Base-by-base conservation (phyloP, 2,113 vertebrate species). In the Neolamprologus falcicula region DNA sequence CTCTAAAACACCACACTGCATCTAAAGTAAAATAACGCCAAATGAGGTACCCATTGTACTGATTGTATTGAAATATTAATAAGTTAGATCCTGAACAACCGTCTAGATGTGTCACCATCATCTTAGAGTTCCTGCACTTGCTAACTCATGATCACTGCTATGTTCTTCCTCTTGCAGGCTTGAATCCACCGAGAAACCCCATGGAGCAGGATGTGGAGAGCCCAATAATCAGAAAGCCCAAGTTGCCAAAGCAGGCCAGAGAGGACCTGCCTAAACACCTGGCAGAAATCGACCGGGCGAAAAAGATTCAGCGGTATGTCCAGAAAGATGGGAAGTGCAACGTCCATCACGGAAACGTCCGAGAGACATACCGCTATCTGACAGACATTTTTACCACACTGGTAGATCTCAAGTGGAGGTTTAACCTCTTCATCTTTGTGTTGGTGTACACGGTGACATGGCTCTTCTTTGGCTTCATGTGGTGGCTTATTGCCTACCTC, bases 131-230 rank as follows among this genome's bases (percentile, higher is more conserved):
- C 9, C 35, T 76, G 71, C 16, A 47, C 24, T 42, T 45, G 19
- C 55, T 17, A 1, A 54, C 31, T 14, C 19, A 12, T 13, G 7
- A 54, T 55, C 6, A 14, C 21, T 16, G 7, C 7, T 17, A 2
- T 95, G 80, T 95, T 94, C 94, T 91, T 88, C 94, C 90, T 90
- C 85, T 71, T 83, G 17, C 83, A 95, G 98, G 97, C 96, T 96
- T 97, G 97, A 90, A 97, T 97, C 94, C 93, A 97, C 93, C 97
- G 94, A 95, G 95, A 97, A 90, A 50, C 96, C 97, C 95, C 97
- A 99, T 99, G 98, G 98, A 99, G 96, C 98, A 99, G 97, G 99
- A 99, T 94, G 97, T 99, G 88, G 99, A 99, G 95, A 99, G 98
- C 96, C 97, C 98, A 78, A 95, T 97, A 84, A 95, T 97, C 95